phyloP scores from a whole-genome alignment of 1,140 invertebrate genomes.

The Drosophila takahashii region DNA sequence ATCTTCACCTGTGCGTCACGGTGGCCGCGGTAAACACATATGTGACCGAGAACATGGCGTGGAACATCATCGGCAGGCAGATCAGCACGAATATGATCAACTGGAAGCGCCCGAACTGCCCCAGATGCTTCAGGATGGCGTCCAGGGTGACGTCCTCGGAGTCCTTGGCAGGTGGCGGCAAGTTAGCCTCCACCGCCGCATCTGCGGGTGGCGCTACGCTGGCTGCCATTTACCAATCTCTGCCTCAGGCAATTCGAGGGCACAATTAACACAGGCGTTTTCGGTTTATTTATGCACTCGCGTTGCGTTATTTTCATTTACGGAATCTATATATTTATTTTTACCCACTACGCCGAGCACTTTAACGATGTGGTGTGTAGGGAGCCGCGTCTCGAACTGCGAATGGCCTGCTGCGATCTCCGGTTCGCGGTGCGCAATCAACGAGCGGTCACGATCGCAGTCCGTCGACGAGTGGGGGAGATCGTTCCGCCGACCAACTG shows the following conservation, averaged over 20 bases:
- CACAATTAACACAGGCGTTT: conserved; percentile 32
- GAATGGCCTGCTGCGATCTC: conserved; percentile 15
- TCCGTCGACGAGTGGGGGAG: conserved; percentile 20
- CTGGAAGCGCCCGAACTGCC: conserved; percentile 87
- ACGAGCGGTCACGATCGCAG: conserved; percentile 37
- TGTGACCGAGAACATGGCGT: conserved; percentile 85
- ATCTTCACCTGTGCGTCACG: conserved; percentile 86
- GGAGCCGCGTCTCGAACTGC: conserved; percentile 35
- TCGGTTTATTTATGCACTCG: conserved; percentile 40
- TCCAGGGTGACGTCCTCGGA: conserved; percentile 71
- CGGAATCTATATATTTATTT: conserved; percentile 51
- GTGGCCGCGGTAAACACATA: conserved; percentile 87
- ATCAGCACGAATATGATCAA: conserved; percentile 85
- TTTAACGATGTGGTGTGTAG: conserved; percentile 36
- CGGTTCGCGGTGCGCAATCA: conserved; percentile 6
- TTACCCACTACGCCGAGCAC: conserved; percentile 29
- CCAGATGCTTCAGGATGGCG: conserved; percentile 85
- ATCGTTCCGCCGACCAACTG: conserved; percentile 37
- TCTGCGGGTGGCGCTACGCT: conserved; percentile 37
- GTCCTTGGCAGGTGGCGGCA: conserved; percentile 41
- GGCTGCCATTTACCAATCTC: conserved; percentile 51
- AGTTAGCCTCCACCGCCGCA: conserved; percentile 24
- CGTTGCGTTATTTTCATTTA: conserved; percentile 40
- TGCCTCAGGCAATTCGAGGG: conserved; percentile 2
- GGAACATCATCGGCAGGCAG: conserved; percentile 86